Evolutionary conservation across 2,113 vertebrate species (phyloP).

Genomic region (Saguinus midas): DNA sequence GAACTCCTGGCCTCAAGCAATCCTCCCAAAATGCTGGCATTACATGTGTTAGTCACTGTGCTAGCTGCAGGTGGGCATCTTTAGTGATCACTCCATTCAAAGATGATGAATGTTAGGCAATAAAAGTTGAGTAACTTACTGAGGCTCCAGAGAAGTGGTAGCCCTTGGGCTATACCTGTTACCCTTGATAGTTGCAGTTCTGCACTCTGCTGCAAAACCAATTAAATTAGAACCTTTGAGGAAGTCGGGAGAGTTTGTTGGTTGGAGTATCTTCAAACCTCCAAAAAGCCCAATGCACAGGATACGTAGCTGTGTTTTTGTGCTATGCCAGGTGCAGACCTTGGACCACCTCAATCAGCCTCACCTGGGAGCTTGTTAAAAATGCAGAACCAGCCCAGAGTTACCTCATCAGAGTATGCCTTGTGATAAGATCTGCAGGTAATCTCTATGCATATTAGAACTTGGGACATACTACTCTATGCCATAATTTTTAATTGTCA

Average conservation of each 20-base stretch:
- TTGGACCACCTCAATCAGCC: not conserved
- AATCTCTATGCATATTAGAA: no score
- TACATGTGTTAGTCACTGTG: no score
- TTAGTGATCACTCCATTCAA: not conserved
- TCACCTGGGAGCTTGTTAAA: not conserved
- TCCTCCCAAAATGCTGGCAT: no score
- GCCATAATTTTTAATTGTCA: not conserved
- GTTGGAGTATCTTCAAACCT: not conserved
- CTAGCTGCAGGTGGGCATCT: not conserved
- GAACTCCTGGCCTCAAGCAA: no score
- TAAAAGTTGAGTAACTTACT: not conserved
- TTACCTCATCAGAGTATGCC: accelerated
- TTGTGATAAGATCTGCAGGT: not conserved
- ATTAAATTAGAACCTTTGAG: not conserved
- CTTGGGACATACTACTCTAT: not conserved
- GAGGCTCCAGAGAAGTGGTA: no score
- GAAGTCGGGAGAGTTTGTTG: not conserved
- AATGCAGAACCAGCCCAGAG: not conserved
- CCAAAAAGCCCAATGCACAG: not conserved
- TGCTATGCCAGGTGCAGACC: not conserved
- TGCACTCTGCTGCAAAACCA: not conserved
- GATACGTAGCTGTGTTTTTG: not conserved
- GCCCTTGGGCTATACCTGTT: not conserved
- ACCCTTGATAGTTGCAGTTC: not conserved
- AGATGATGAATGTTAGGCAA: not conserved